Percentiles rank a stretch among this genome's conserved stretches.
Evolutionary conservation across 2,113 vertebrate species (phyloP).

Genomic region (Spea bombifrons): DNA sequence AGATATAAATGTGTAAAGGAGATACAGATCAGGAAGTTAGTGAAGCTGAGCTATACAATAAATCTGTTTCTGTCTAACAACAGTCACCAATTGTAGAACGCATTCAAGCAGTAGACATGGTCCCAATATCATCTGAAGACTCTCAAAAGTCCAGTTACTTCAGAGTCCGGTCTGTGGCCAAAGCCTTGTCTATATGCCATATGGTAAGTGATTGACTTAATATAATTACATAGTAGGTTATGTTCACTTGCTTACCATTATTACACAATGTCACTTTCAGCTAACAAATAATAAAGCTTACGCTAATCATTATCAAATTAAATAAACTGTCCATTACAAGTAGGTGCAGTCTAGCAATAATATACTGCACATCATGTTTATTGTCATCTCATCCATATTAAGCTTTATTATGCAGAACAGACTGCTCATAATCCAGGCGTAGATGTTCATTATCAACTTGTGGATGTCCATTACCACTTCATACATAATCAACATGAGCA

Average conservation of each 20-base stretch:
- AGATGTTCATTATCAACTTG: neutral
- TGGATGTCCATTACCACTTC: neutral
- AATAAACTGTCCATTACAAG: conserved; percentile 3
- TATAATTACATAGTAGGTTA: neutral
- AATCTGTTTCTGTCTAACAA: neutral
- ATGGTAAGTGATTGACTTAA: conserved; percentile 11
- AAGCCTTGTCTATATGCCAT: conserved; percentile 16
- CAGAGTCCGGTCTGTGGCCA: neutral
- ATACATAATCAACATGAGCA: neutral
- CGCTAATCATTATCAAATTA: conserved; percentile 1
- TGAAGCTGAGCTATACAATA: neutral
- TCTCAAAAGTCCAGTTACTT: neutral
- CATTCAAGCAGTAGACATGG: conserved; percentile 6
- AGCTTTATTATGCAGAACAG: neutral
- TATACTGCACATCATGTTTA: neutral
- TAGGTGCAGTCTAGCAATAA: neutral
- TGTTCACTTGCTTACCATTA: neutral
- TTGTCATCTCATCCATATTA: neutral
- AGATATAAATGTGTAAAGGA: neutral
- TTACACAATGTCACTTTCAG: neutral
- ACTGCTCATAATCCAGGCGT: neutral
- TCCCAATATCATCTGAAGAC: neutral
- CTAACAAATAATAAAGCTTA: neutral
- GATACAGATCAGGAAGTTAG: conserved; percentile 20
- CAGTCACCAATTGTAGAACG: conserved; percentile 13